phyloP scores from a whole-genome alignment of 2,888 invertebrate genomes.

The Synergus itoensis region DNA sequence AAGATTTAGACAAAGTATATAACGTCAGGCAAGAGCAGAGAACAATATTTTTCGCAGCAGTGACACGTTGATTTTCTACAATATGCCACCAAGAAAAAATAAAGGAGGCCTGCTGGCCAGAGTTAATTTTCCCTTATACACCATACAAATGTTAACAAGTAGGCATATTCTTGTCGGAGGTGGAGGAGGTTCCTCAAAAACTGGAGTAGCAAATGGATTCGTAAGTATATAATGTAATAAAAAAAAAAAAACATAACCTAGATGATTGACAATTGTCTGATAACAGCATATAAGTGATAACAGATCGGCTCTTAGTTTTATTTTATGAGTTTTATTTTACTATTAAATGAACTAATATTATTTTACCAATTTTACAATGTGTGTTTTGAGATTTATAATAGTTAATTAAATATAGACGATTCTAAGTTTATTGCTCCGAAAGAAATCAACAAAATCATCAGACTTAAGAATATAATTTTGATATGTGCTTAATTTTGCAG shows the following conservation, averaged over 20 bases:
- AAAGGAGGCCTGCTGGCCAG: slow-evolving; percentile 88
- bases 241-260: slow-evolving; percentile 18
- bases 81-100: slow-evolving; percentile 75
- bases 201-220: slow-evolving; percentile 98
- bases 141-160: slow-evolving; percentile 93
- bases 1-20: neutral
- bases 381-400: neutral
- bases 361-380: neutral
- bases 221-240: slow-evolving; percentile 82
- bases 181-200: slow-evolving; percentile 97
- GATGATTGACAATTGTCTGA: slow-evolving; percentile 19
- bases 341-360: neutral
- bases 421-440: neutral
- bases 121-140: slow-evolving; percentile 96
- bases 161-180: slow-evolving; percentile 97
- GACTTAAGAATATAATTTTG: too few relatives aligned
- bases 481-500: slow-evolving; percentile 78
- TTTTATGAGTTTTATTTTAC: neutral
- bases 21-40: neutral
- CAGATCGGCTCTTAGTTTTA: neutral
- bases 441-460: too few relatives aligned
- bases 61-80: slow-evolving; percentile 31
- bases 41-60: neutral
- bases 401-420: neutral
- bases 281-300: neutral